Base-by-base conservation (phyloP, 2,888 invertebrate genomes). In the Ecdyonurus torrentis region DNA sequence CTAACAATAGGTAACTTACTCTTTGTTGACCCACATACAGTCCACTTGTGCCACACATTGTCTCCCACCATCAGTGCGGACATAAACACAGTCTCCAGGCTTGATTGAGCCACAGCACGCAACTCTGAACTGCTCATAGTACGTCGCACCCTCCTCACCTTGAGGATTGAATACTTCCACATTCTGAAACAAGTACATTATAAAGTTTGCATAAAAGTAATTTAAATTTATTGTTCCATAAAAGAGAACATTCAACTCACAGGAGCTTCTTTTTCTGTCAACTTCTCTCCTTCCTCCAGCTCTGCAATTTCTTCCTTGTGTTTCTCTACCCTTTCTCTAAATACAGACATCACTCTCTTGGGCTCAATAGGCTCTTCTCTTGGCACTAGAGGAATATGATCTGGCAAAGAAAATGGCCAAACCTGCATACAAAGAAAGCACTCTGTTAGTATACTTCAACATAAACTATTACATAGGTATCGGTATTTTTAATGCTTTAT, bases 41-140 rank as follows among this genome's bases (percentile, higher is more conserved):
- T 97, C 94, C 67, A 98, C 88, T 74, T 96, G 89, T 15, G 93
- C 90, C 66, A 98, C 88, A 70, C 92, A 84, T 73, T 95, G 94
- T 74, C 89, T 86, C 60, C 91, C 91, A 19, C 89, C 89, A 70
- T 91, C 90, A 0, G 90, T 91, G 64, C 91, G 91, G 18, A 97
- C 92, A 72, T 96, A 95, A 58, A 98, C 96, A 74, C 87, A 94
- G 76, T 99, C 97, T 1, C 98, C 93, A 0, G 87, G 87, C 77
- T 91, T 89, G 61, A 91, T 84, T 0, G 88, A 83, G 1, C 91
- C 91, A 59, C 86, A 85, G 69, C 87, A 88, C 23, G 87, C 83
- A 0, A 89, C 88, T 71, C 90, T 91, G 74, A 89, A 91, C 72
- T 98, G 97, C 73, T 97, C 95, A 75, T 90, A 98, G 76, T 92